Base-by-base conservation (phyloP, 2,797 vertebrate species). In the Platyrinchus mystaceus region DNA sequence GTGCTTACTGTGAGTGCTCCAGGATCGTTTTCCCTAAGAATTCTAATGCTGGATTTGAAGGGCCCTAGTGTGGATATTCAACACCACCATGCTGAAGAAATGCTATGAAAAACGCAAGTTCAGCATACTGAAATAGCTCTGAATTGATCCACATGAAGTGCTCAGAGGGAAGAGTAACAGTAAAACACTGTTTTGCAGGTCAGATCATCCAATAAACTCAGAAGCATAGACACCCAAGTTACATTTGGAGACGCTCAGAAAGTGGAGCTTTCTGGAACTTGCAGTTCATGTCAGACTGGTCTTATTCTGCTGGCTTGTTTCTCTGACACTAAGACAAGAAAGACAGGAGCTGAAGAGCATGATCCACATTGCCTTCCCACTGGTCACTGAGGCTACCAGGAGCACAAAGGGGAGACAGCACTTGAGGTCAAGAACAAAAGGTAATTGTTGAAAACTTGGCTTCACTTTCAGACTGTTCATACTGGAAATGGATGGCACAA, bases 381-480 rank as follows among this genome's bases (percentile, higher is more conserved):
- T 21, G 7, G 12, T 21, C 70, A 39, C 56, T 67, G 44, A 36
- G 36, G 37, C 39, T 50, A 44, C 49, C 26, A 49, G 66, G 7
- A 87, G 3, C 59, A 87, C 0, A 0, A 21, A 63, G 28, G 19
- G 32, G 26, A 87, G 41, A 26, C 10, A 36, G 67, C 17, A 64
- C 22, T 24, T 27, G 28, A 70, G 58, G 24, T 44, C 15, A 75
- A 58, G 19, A 83, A 43, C 43, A 43, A 53, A 43, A 90, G n/a
- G 24, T 10, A 74, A 58, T 70, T 34, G 60, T 39, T 0, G 0
- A 44, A 77, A 89, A 17, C 9, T 52, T 43, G 1, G 0, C 43
- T 49, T 84, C 15, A 3, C 41, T 83, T 71, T 74, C 41, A 83
- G 44, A 3, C n/a, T 22, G 10, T 76, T 86, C 53, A 23, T 73